These are phyloP conservation scores for Sebastes jordani DNA, from an alignment of 2,797 vertebrate genomes.

Conservation along the genomic window DNA sequence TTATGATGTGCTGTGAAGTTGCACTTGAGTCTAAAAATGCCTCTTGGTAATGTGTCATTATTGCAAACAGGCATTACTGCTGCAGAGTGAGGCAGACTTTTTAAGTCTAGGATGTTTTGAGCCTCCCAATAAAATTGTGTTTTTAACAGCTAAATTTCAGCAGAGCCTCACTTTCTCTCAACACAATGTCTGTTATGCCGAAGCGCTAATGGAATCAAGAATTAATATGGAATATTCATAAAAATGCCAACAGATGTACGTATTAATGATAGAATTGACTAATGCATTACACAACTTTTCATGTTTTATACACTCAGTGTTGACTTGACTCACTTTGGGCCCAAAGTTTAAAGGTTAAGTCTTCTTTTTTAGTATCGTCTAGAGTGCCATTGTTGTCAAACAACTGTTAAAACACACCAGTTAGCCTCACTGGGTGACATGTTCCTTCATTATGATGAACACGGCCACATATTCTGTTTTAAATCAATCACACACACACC, in stretches of 20 bases:
- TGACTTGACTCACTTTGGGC: neutral
- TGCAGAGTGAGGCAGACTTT: neutral
- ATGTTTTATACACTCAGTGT: neutral
- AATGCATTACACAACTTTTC: neutral
- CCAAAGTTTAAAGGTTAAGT: neutral
- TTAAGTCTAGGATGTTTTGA: constrained; percentile 8
- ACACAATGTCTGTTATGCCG: neutral
- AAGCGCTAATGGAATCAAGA: neutral
- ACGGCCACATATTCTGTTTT: neutral
- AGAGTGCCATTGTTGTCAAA: neutral
- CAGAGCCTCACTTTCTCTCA: neutral
- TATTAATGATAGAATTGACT: neutral
- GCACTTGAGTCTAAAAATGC: constrained; percentile 16
- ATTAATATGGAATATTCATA: neutral
- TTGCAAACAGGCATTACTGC: constrained; percentile 16
- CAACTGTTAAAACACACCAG: neutral
- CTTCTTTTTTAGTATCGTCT: neutral
- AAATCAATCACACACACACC: neutral
- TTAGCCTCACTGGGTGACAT: neutral
- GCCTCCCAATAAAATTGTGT: neutral
- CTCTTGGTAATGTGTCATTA: constrained; percentile 22
- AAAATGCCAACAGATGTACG: neutral
- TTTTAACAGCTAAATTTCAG: neutral
- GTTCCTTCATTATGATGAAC: neutral
- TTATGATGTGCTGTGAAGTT: constrained; percentile 41